Evolutionary conservation across 2,888 invertebrate genomes (phyloP), one percentile per base, ranked within the genome.

Genomic region (Apocheima hispidaria): DNA sequence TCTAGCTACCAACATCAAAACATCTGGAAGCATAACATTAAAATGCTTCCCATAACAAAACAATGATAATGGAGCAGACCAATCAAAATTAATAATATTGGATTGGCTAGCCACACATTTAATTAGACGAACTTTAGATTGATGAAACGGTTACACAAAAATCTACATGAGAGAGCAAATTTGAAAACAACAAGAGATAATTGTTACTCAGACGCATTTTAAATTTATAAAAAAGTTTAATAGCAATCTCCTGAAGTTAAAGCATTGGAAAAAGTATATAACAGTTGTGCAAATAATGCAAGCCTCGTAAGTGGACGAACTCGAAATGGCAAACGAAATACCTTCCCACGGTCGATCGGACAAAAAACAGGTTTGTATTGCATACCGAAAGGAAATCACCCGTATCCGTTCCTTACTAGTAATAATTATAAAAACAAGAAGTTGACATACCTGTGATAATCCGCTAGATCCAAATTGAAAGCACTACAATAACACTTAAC

Each of bases 301-400:
- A 52, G 66, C 69, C 70, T 72, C 57, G 21, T 50, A 55, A 63
- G 44, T 61, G 40, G 51, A 52, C 53, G 70, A 26, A 69, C 67
- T 72, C 73, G 69, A 78, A 78, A 79, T 79, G 76, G 78, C 87
- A 82, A 78, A 62, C 77, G 72, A 76, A 83, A 85, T 86, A 72
- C 83, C 87, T 90, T 91, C 91, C 88, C 91, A 91, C 91, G 90
- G 82, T 80, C 74, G 79, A 80, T 83, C 88, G 87, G 84, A 88
- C 86, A 83, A 83, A 82, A 86, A 90, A 90, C 91, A 79, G 85
- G 90, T 90, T 85, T 73, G 67, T 68, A 73, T 82, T 87, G 85
- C 88, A 87, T 87, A 83, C 86, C 86, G 71, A 87, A 87, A 88
- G 86, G 83, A 88, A 90, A 89, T 84, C 84, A 79, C 70, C 73